Evolutionary conservation across 1,140 invertebrate species (phyloP).

Genomic region (Drosophila navojoa): DNA sequence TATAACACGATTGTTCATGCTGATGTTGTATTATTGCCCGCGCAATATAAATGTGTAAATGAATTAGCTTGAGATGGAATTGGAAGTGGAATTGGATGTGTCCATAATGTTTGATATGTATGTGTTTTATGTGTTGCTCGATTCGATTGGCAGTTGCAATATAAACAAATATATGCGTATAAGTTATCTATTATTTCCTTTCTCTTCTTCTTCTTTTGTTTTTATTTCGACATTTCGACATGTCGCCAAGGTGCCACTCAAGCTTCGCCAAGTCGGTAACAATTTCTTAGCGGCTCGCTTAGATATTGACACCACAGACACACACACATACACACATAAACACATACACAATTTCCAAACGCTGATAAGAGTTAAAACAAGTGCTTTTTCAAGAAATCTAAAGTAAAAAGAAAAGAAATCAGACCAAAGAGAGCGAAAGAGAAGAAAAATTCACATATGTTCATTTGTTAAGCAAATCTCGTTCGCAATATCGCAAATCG

Average conservation of each 20-base stretch:
- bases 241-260: background rate
- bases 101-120: constrained; percentile 17
- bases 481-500: constrained; percentile 58
- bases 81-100: constrained; percentile 2
- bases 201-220: constrained; percentile 11
- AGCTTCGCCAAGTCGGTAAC: constrained; percentile 28
- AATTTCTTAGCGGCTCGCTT: constrained; percentile 28
- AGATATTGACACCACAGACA: constrained; percentile 34
- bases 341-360: constrained; percentile 19
- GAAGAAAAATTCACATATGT: constrained; percentile 74
- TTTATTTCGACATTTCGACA: constrained; percentile 5
- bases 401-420: constrained; percentile 38
- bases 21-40: constrained; percentile 41
- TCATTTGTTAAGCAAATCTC: constrained; percentile 65
- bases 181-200: constrained; percentile 5
- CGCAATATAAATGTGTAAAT: constrained; percentile 14
- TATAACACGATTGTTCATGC: constrained; percentile 39
- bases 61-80: constrained; percentile 39
- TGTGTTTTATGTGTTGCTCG: constrained; percentile 45
- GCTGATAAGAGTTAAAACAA: constrained; percentile 56
- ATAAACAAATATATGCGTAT: constrained; percentile 17
- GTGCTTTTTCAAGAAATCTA: constrained; percentile 55
- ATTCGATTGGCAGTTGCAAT: constrained; percentile 44
- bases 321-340: background rate
- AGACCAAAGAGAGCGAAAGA: constrained; percentile 80